phyloP scores from a whole-genome alignment of 2,888 invertebrate genomes.

The Cerastis leucographa region DNA sequence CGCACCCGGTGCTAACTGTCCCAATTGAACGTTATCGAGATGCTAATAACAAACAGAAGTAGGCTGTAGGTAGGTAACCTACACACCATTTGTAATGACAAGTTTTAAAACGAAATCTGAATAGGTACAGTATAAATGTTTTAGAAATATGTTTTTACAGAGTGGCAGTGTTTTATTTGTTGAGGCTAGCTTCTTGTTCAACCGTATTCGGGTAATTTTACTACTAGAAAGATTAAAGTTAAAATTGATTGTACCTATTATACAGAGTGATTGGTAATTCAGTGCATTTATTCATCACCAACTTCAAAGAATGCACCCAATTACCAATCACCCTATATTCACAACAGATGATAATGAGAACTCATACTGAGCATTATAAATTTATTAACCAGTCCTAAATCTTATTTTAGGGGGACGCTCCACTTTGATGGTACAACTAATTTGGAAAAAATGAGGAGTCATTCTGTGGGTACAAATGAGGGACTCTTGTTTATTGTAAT shows the following conservation, averaged over 20 bases:
- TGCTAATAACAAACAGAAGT: conserved; percentile 36
- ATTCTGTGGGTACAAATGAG: conserved; percentile 57
- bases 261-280: neutral
- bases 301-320: neutral
- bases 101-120: conserved; percentile 3
- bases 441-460: too few species aligned
- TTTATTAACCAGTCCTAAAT: conserved; percentile 7
- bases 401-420: conserved; percentile 37
- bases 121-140: neutral
- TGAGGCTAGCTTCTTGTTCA: neutral
- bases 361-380: conserved; percentile 16
- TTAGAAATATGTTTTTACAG: neutral
- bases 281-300: neutral
- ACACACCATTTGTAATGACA: conserved; percentile 8
- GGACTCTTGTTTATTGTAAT: conserved; percentile 39
- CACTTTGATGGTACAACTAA: conserved; percentile 46
- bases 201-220: neutral
- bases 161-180: neutral
- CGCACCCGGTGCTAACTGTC: conserved; percentile 69
- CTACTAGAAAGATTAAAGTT: neutral
- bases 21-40: conserved; percentile 63
- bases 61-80: conserved; percentile 6
- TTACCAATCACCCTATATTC: neutral
- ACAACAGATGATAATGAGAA: neutral
- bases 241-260: neutral